Base-by-base conservation (phyloP, 2,888 invertebrate species). In the Torymus auratus region DNA sequence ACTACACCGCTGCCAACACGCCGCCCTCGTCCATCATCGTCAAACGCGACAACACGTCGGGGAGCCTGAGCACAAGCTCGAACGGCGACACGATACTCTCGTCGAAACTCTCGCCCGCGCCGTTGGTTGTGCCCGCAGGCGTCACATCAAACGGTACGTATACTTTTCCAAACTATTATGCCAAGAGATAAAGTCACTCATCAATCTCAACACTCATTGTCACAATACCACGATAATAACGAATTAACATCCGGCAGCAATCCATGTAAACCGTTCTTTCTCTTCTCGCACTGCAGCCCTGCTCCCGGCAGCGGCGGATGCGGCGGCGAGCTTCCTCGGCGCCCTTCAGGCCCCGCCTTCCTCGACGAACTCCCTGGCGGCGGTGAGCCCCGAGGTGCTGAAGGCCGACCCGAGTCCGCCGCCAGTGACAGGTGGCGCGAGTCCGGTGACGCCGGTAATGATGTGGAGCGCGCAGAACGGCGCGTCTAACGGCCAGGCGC, bases 1-100 rank as follows among this genome's bases (percentile, higher is more conserved):
- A 94, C 88, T 97, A 96, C 92, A 95, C 95, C 82, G 87, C 91
- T 13, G 85, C 86, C 1, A 87, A 89, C n/a, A 83, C 89, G 2
- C 83, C 89, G 0, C 86, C 88, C 0, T 88, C 89, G 60, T 88
- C 88, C 0, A 87, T 89, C 10, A 82, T 89, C 41, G 87, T 89
- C 7, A 91, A 90, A 73, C 82, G 88, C 12, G 91, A 91, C 0
- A 17, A 20, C n/a, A 14, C 71, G 41, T 5, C 41, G 3, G 14
- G 53, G 10, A 65, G 2, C 20, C 4, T 78, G 0, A 11, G 53
- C 15, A 10, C 61, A 12, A 23, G 7, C 7, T 4, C 56, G 14
- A 64, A 60, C 17, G 20, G 53, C 11, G 78, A 77, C 0, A 55
- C 56, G 60, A 69, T 60, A 4, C 64, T 77, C 14, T 11, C 65